phyloP scores from a whole-genome alignment of 2,888 invertebrate species.

The Timandra comae region DNA sequence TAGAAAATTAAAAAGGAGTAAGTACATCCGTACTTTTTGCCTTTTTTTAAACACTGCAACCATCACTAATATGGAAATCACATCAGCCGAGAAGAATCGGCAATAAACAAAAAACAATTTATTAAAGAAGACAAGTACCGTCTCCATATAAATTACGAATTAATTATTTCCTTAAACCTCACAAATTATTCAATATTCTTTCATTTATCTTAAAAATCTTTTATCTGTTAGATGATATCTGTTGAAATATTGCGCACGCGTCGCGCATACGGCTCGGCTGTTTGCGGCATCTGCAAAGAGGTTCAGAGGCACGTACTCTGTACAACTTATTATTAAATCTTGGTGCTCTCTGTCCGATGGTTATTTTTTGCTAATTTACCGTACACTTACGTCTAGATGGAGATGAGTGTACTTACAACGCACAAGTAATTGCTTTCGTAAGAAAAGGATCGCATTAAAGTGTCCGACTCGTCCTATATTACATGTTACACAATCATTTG shows the following conservation, averaged over 20 bases:
- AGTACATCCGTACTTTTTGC: too few relatives aligned
- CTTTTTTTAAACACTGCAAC: too few relatives aligned
- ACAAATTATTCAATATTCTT: slow-evolving; percentile 6
- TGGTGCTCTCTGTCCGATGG: slow-evolving; percentile 22
- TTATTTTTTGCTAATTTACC: slow-evolving; percentile 69
- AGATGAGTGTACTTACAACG: slow-evolving; percentile 20
- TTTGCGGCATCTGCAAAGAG: slow-evolving; percentile 18
- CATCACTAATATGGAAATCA: too few relatives aligned
- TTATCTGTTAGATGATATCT: slow-evolving; percentile 14
- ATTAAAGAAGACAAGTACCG: too few relatives aligned
- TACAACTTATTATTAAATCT: slow-evolving; percentile 8
- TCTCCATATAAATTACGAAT: too few relatives aligned
- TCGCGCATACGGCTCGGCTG: not conserved
- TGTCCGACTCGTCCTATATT: slow-evolving; percentile 15
- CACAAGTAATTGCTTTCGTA: slow-evolving; percentile 24
- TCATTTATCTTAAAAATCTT: slow-evolving; percentile 2
- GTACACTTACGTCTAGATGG: slow-evolving; percentile 39
- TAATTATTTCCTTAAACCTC: not conserved
- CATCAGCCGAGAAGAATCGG: too few relatives aligned
- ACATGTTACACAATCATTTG: slow-evolving; percentile 16
- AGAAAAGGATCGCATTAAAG: slow-evolving; percentile 21
- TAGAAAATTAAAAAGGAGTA: too few relatives aligned
- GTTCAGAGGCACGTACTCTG: slow-evolving; percentile 14
- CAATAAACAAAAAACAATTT: too few relatives aligned
- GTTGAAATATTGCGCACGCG: slow-evolving; percentile 14